Evolutionary conservation across 2,888 invertebrate species (phyloP), one percentile per base, ranked within the genome.

Genomic region (Tetrapedia diversipes): DNA sequence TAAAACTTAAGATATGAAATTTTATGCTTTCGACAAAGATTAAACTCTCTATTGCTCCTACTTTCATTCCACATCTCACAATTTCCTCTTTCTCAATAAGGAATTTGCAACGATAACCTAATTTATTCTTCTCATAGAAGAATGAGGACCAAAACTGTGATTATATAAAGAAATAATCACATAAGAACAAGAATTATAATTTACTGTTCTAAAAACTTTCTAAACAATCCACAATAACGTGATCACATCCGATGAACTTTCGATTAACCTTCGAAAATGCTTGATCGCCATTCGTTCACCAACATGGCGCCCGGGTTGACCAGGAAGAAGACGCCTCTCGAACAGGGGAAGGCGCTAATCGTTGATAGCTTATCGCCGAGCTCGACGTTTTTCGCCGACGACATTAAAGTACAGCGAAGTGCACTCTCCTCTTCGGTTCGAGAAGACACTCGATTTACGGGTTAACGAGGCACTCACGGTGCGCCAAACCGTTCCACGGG

Each of bases 371-470:
- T 71, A 73, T 73, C 79, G 77, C 73, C 49, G 65, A 59, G 73
- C 66, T 77, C 77, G 72, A 72, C 73, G 77, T 73, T 79, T 73
- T 73, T 65, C 77, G 61, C 61, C 77, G 65, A 79, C 73, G 72
- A 68, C 79, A 65, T 77, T 73, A 79, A n/a, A 73, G 73, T 73
- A 77, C 77, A 69, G 45, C 57, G 68, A 77, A 65, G 79, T 77
- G 73, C 78, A 66, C 68, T 68, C 77, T 73, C 65, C 77, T 73
- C 65, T 73, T 73, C 77, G 79, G 67, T 77, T 79, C 65, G 77
- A 79, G 79, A 79, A 77, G 79, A 79, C 79, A 77, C 79, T 79
- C 79, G 79, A 79, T 79, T 79, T 79, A 77, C 79, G 79, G 79
- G 79, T 79, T 79, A 79, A 79, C 79, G 77, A 79, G 79, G 75